These are phyloP conservation scores for Cynopterus sphinx DNA, from an alignment of 2,797 vertebrate species.

Conservation along the genomic window DNA sequence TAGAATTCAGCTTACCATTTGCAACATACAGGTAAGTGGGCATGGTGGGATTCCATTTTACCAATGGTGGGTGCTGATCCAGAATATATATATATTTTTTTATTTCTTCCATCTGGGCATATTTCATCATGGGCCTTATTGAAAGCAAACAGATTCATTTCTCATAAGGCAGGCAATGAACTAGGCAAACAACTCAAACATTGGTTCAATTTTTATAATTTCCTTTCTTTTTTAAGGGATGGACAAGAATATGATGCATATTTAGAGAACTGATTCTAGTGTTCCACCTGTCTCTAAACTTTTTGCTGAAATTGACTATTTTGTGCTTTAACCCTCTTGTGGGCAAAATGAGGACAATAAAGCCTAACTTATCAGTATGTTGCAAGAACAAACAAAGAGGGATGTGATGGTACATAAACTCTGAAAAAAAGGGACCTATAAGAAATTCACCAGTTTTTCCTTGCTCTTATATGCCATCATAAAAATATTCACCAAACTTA, in stretches of 20 bases:
- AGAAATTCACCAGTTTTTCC: background rate
- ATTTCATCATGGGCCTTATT: background rate
- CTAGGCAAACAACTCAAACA: background rate
- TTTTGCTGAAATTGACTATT: conserved; percentile 10
- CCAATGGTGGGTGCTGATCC: background rate
- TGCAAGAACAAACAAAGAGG: background rate
- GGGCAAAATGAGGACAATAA: background rate
- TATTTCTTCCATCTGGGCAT: background rate
- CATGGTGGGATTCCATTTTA: background rate
- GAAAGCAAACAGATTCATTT: background rate
- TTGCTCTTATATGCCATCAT: background rate
- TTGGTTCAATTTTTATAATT: background rate
- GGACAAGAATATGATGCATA: background rate
- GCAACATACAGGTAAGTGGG: background rate
- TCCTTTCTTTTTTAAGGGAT: background rate
- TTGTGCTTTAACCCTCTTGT: background rate
- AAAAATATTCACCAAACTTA: background rate
- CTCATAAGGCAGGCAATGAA: background rate
- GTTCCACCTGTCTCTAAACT: background rate
- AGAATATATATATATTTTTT: background rate
- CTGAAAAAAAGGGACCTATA: background rate
- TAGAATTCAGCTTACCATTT: background rate
- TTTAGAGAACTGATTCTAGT: background rate
- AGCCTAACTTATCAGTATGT: background rate
- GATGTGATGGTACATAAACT: background rate